Conservation (phyloP, 2,113 vertebrate species). For the Eira barbara region DNA sequence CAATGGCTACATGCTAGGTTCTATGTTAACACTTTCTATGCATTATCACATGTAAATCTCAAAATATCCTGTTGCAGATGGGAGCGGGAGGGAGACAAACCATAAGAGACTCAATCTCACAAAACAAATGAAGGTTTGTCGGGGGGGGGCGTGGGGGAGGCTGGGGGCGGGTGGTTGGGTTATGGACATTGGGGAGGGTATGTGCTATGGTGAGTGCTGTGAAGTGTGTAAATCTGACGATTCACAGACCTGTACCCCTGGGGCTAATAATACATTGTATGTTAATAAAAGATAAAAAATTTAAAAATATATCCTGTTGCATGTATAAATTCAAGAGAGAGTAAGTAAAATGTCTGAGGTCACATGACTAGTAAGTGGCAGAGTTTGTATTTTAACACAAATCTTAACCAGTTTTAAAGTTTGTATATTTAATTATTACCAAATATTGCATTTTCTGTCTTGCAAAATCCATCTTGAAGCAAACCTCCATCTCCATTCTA, state of each 20-base stretch:
- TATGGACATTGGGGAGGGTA: no score
- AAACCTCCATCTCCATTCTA: background rate
- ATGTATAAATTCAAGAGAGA: background rate
- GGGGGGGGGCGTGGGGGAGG: no score
- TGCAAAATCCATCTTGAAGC: background rate
- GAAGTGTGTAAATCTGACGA: no score
- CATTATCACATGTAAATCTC: background rate
- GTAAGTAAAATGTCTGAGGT: background rate
- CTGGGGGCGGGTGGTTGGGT: no score
- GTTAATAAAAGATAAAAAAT: no score
- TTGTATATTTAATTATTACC: background rate
- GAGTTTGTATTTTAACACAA: background rate
- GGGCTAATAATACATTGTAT: no score
- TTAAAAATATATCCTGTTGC: background rate
- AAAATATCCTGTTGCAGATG: background rate
- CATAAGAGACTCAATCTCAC: no score
- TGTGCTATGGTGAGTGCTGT: no score
- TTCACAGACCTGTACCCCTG: no score
- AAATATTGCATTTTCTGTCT: constrained; percentile 14
- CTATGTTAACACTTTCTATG: background rate
- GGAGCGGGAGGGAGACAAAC: no score
- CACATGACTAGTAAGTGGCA: background rate
- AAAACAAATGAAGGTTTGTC: no score
- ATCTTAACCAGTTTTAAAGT: background rate
- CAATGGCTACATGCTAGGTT: background rate